Base-by-base conservation (phyloP, 2,797 vertebrate genomes). In the Sebastiscus albofasciatus region DNA sequence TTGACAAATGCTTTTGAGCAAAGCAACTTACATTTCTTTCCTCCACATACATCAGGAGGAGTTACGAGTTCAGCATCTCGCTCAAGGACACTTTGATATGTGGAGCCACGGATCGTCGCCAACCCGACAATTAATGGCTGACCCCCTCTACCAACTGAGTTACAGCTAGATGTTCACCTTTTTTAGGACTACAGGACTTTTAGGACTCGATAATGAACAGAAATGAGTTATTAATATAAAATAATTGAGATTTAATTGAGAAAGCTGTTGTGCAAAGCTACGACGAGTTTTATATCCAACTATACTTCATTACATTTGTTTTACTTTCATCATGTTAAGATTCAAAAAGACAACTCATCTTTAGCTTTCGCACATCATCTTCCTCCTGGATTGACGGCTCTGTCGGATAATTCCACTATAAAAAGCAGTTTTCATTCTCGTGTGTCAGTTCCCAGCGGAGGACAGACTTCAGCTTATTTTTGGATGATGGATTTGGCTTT, bases 401-500 rank as follows among this genome's bases (percentile, higher is more conserved):
- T 56, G 73, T 82, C 8, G 62, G 74, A 83, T 80, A 65, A 85
- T 82, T 89, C 75, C 78, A 73, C 54, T 67, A 82, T 61, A 80
- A 83, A 84, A 85, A 80, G 71, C 62, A 3, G 24, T 75, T 81
- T 89, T 78, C 70, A 22, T 75, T 84, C 79, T 83, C 31, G 52
- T 82, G 46, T 86, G 85, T 80, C 84, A 72, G 81, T 76, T 84
- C 76, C 81, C 88, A 75, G 42, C 14, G 68, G 87, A 85, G 56
- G 80, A 81, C 77, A 74, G 70, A 85, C 85, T 82, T 80, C 55
- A 58, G 81, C 80, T 88, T 88, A 89, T 90, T 91, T 90, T 86
- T 52, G 80, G 89, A 88, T 88, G 90, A 92, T 87, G 86, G 91
- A 92, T 92, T 89, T 90, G 74, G 75, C 92, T 92, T 92, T 92